Evolutionary conservation across 1,140 invertebrate species (phyloP).

Genomic region (Caenorhabditis tropicalis): DNA sequence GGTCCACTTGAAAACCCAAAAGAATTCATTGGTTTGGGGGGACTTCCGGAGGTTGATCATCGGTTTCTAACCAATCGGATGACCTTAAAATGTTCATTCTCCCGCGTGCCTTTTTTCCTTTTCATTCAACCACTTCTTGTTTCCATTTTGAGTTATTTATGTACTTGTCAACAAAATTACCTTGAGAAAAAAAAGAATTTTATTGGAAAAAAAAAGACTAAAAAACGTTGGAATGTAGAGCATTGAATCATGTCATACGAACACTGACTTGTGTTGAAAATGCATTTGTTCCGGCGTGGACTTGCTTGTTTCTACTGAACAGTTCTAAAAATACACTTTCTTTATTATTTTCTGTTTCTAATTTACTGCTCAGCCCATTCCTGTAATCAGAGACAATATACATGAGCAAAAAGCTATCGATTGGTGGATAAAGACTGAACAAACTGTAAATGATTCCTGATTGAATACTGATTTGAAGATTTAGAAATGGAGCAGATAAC

Average conservation of each 20-base stretch:
- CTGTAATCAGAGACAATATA: not conserved
- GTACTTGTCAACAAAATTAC: not conserved
- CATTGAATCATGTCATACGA: not conserved
- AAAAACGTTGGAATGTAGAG: too few species aligned
- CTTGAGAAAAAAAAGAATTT: not conserved
- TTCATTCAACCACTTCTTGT: not conserved
- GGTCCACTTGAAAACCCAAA: not conserved
- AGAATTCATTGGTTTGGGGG: not conserved
- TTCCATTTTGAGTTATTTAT: not conserved
- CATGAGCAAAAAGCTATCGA: not conserved
- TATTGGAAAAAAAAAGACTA: not conserved
- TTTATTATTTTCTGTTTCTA: not conserved
- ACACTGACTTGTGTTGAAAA: constrained; percentile 1
- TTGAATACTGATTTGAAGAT: not conserved
- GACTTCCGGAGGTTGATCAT: constrained; percentile 32
- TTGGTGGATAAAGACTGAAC: not conserved
- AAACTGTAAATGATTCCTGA: constrained; percentile 16
- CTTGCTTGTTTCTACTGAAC: not conserved
- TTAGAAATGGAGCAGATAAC: not conserved
- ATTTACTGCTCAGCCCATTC: constrained; percentile 6
- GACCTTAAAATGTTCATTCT: not conserved
- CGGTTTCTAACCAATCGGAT: not conserved
- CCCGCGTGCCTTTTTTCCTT: not conserved
- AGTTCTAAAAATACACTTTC: not conserved
- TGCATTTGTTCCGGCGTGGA: not conserved